A percentile compares a stretch with the other conserved stretches of the same genome.
phyloP scores from a whole-genome alignment of 2,797 vertebrate species.

The Nannoperca australis region DNA sequence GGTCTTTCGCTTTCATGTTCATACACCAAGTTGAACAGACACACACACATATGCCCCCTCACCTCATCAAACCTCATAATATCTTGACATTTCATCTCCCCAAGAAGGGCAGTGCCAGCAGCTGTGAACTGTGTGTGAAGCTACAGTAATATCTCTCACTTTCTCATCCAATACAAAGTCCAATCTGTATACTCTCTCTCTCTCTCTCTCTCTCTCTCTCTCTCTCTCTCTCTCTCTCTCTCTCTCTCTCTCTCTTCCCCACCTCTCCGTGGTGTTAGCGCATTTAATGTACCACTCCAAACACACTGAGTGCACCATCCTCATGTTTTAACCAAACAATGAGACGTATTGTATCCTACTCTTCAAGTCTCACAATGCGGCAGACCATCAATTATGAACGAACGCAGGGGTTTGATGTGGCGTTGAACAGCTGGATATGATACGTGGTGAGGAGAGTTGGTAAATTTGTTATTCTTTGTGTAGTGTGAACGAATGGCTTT shows the following conservation, averaged over 20 bases:
- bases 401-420: conserved; percentile 53
- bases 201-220: neutral
- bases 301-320: conserved; percentile 26
- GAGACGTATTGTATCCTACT: conserved; percentile 28
- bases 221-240: too few relatives aligned
- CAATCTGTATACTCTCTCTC: conserved; percentile 22
- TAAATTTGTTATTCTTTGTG: conserved; percentile 52
- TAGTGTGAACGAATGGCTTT: conserved; percentile 26
- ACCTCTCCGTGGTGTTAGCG: neutral
- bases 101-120: conserved; percentile 36
- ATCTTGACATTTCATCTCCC: conserved; percentile 56
- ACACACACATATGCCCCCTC: conserved; percentile 25
- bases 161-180: conserved; percentile 45
- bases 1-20: conserved; percentile 54
- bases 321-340: conserved; percentile 49
- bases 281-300: conserved; percentile 33
- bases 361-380: conserved; percentile 34
- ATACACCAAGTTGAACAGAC: conserved; percentile 26
- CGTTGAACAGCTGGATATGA: conserved; percentile 50
- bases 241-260: too few relatives aligned
- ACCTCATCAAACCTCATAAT: conserved; percentile 55
- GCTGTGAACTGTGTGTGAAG: conserved; percentile 41
- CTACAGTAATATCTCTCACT: conserved; percentile 36
- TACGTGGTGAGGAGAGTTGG: conserved; percentile 21
- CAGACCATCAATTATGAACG: conserved; percentile 68